Percentiles rank a stretch among this genome's conserved stretches.
phyloP scores from a whole-genome alignment of 2,113 vertebrate species.

The Hippocampus mohnikei region DNA sequence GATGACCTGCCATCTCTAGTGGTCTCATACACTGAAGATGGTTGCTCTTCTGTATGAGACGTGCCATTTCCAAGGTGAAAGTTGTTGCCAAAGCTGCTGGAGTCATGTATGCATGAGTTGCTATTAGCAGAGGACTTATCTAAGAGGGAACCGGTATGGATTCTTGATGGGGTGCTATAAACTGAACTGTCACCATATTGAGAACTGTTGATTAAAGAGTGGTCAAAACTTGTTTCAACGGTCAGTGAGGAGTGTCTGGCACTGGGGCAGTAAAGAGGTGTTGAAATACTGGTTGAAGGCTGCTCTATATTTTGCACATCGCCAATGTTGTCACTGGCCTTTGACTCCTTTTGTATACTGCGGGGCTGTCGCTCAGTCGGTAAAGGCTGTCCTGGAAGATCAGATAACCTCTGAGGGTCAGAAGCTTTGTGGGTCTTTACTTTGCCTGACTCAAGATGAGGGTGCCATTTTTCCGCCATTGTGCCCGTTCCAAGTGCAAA shows the following conservation, averaged over 20 bases:
- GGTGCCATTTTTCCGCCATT: constrained; percentile 29
- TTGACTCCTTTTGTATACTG: constrained; percentile 19
- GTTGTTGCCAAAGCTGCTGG: constrained; percentile 38
- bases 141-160: constrained; percentile 32
- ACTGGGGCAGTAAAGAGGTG: constrained; percentile 26
- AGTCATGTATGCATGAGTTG: constrained; percentile 36
- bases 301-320: constrained; percentile 23
- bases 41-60: constrained; percentile 31
- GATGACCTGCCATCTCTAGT: constrained; percentile 37
- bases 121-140: constrained; percentile 31
- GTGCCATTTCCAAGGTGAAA: constrained; percentile 24
- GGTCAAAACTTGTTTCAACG: not conserved
- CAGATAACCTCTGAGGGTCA: constrained; percentile 22
- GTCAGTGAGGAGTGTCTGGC: constrained; percentile 26
- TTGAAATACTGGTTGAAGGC: not conserved
- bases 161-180: constrained; percentile 25
- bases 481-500: constrained; percentile 14
- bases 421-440: constrained; percentile 19
- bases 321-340: constrained; percentile 2
- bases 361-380: constrained; percentile 32
- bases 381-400: constrained; percentile 31
- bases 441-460: constrained; percentile 24
- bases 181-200: constrained; percentile 35
- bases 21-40: constrained; percentile 34
- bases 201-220: constrained; percentile 10